Base-by-base conservation (phyloP, 2,797 vertebrate genomes). In the Eurystomus glaucurus region DNA sequence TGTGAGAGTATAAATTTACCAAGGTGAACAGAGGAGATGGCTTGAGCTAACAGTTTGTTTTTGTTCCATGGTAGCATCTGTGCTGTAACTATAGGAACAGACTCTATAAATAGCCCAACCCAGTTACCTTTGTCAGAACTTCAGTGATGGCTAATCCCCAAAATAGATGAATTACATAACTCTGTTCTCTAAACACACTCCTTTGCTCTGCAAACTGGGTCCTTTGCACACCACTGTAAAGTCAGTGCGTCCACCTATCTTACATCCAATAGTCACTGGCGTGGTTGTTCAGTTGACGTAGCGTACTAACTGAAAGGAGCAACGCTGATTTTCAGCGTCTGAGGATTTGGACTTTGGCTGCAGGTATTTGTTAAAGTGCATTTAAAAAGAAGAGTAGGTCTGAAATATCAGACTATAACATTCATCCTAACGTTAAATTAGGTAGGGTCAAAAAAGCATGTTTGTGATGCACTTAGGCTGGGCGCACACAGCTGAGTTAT, bases 81-180 rank as follows among this genome's bases (percentile, higher is more conserved):
- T 77, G 68, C 81, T 83, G 86, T 92, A 89, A 75, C 96, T 92
- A 83, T 74, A 90, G 92, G 86, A 95, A 74, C 19, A 0, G 37
- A 15, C 20, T 74, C 80, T 95, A 96, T 93, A 89, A 95, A 97
- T 96, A 97, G 66, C 55, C 76, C 88, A 96, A 86, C 91, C 86
- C 88, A 92, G 81, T 89, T 97, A 95, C 87, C 96, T 96, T 95
- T 93, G 91, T 69, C 79, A 89, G 91, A 95, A 85, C 91, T 74
- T 89, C 4, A 6, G 88, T 87, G 69, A 90, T 91, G 79, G 72
- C 78, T 95, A 85, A 80, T 92, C 76, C 93, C 81, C 62, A 68
- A 75, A 97, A 97, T 82, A 97, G 93, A 87, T 9, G 8, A 92
- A 92, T 96, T 96, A 77, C 84, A 85, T 97, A 97, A 97, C 75